A percentile compares a stretch with the other conserved stretches of the same genome.
Conservation (phyloP, 2,113 vertebrate genomes). For the Onychostoma macrolepis region DNA sequence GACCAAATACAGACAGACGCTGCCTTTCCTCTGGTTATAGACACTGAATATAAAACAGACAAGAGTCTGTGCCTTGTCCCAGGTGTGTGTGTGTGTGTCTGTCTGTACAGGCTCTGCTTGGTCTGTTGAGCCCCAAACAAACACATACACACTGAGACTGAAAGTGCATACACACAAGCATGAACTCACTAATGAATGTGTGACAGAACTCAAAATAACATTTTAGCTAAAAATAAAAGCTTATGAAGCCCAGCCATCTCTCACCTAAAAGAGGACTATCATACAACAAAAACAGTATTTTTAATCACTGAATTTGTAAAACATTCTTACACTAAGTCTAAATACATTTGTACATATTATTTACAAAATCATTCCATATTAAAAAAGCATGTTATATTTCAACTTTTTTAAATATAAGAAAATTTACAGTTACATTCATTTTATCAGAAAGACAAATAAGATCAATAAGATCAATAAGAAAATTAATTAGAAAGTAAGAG, state of each 20-base stretch:
- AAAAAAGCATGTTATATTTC: not conserved
- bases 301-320: not conserved
- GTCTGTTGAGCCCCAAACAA: constrained; percentile 49
- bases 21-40: constrained; percentile 48
- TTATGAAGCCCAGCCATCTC: not conserved
- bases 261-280: not conserved
- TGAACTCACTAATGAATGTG: not conserved
- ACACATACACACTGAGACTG: constrained; percentile 11
- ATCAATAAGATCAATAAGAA: not conserved
- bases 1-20: constrained; percentile 14
- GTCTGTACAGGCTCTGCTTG: constrained; percentile 58
- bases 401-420: not conserved
- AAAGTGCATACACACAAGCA: constrained; percentile 33
- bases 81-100: constrained; percentile 48
- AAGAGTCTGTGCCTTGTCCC: constrained; percentile 54
- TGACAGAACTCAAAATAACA: not conserved
- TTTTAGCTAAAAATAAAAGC: not conserved
- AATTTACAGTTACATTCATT: not conserved
- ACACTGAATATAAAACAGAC: constrained; percentile 59
- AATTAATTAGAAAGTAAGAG: not conserved
- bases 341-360: not conserved
- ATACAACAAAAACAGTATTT: not conserved
- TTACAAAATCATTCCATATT: not conserved
- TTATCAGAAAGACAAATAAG: not conserved
- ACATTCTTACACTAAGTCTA: not conserved